These are phyloP conservation scores for Xenopus borealis DNA, from an alignment of 2,113 vertebrate genomes.

Conservation along the genomic window DNA sequence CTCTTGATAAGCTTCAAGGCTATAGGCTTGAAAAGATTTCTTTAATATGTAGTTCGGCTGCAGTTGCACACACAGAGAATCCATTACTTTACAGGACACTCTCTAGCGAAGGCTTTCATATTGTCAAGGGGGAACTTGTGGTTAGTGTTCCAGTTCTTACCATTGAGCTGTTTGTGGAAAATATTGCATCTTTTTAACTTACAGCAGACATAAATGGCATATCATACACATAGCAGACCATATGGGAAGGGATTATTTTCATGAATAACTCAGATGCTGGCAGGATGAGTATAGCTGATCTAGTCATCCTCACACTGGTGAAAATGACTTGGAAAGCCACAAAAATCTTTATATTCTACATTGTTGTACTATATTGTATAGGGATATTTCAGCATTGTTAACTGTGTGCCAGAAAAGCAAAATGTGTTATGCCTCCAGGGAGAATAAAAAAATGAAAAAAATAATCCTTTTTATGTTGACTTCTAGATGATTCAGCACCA, in stretches of 20 bases:
- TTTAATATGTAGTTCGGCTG: too few relatives aligned
- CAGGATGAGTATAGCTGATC: constrained; percentile 23
- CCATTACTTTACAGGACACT: constrained; percentile 33
- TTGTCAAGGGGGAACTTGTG: constrained; percentile 37
- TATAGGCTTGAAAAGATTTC: too few relatives aligned
- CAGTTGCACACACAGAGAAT: constrained; percentile 2
- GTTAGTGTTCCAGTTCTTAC: constrained; percentile 20
- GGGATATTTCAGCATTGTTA: constrained; percentile 19
- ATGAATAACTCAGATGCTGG: constrained; percentile 29
- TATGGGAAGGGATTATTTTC: constrained; percentile 19
- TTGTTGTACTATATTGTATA: background rate
- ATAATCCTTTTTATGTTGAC: background rate
- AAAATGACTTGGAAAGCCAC: constrained; percentile 29
- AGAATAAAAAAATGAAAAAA: background rate
- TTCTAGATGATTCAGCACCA: background rate
- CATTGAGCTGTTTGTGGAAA: constrained; percentile 41
- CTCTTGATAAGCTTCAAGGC: too few relatives aligned
- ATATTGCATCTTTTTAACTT: constrained; percentile 18
- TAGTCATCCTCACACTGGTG: constrained; percentile 21
- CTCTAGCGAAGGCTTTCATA: constrained; percentile 4
- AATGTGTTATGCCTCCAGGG: constrained; percentile 1
- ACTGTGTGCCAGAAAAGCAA: constrained; percentile 1
- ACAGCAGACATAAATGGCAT: constrained; percentile 30
- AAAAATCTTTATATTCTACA: constrained; percentile 22
- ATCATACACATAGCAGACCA: constrained; percentile 12